phyloP scores from a whole-genome alignment of 2,888 invertebrate species.

The Melieria omissa region DNA sequence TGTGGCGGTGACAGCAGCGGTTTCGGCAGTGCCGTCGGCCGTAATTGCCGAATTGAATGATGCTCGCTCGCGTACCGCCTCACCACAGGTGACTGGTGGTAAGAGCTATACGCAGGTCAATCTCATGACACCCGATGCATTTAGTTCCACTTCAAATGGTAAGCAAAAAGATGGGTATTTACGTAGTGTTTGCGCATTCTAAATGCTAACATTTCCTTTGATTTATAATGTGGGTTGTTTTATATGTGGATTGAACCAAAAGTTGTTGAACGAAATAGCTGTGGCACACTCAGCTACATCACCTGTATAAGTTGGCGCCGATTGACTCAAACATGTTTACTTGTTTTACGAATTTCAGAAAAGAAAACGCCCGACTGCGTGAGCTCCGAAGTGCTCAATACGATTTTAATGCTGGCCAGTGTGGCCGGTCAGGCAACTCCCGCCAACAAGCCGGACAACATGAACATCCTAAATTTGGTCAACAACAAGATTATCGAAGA shows the following conservation, averaged over 20 bases:
- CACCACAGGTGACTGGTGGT: conserved; percentile 53
- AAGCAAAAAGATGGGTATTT: not conserved
- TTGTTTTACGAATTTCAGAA: conserved; percentile 40
- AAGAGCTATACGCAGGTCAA: conserved; percentile 70
- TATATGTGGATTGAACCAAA: too few species aligned
- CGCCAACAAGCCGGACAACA: conserved; percentile 55
- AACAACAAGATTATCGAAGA: conserved; percentile 65
- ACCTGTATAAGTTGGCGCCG: not conserved
- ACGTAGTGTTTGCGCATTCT: not conserved
- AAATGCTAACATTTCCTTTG: not conserved
- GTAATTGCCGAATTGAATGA: conserved; percentile 44
- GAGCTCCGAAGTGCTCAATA: conserved; percentile 64
- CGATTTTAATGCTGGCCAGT: conserved; percentile 65
- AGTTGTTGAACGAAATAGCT: too few species aligned
- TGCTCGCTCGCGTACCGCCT: conserved; percentile 49
- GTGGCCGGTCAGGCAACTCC: conserved; percentile 56
- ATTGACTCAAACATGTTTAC: conserved; percentile 7
- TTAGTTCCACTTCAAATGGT: conserved; percentile 68
- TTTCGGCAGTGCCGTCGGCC: conserved; percentile 52
- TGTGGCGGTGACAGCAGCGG: conserved; percentile 52
- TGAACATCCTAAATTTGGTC: conserved; percentile 61
- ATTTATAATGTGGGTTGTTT: too few species aligned
- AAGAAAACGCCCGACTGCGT: conserved; percentile 58
- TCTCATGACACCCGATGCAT: conserved; percentile 90
- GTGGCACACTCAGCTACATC: too few species aligned